These are phyloP conservation scores for Ceyx melanurus DNA, from an alignment of 2,113 vertebrate genomes.

Conservation along the genomic window DNA sequence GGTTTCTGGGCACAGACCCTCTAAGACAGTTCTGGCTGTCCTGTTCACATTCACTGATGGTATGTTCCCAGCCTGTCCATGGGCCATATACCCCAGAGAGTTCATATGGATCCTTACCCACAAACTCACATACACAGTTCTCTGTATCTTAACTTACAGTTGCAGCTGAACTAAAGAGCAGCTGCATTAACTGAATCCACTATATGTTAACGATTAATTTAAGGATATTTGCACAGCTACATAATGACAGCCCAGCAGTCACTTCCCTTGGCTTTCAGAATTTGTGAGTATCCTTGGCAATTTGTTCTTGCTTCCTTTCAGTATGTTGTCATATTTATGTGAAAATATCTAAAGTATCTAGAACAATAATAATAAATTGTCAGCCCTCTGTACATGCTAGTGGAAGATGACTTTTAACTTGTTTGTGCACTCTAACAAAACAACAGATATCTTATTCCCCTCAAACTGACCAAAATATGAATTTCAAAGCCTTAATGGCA, in stretches of 20 bases:
- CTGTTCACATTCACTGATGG: fast-evolving
- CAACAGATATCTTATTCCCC: not conserved
- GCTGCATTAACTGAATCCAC: not conserved
- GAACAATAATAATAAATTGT: not conserved
- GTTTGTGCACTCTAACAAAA: not conserved
- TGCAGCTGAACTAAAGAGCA: not conserved
- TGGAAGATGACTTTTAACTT: conserved; percentile 28
- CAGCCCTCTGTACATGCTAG: not conserved
- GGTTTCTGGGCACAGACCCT: not conserved
- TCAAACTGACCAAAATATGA: conserved; percentile 45
- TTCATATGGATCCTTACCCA: fast-evolving
- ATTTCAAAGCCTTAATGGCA: conserved; percentile 59
- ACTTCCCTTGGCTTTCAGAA: not conserved
- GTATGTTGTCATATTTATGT: not conserved
- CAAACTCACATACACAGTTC: fast-evolving
- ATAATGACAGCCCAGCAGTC: not conserved
- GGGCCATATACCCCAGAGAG: not conserved
- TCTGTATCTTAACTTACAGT: not conserved
- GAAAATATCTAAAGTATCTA: not conserved
- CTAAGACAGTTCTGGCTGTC: not conserved
- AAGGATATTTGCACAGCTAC: not conserved
- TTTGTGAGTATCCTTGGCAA: not conserved
- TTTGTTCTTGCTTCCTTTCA: not conserved
- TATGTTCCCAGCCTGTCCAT: fast-evolving
- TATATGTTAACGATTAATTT: not conserved